Evolutionary conservation across 2,888 invertebrate genomes (phyloP), one percentile per base, ranked within the genome.

Genomic region (Watsonalla binaria): DNA sequence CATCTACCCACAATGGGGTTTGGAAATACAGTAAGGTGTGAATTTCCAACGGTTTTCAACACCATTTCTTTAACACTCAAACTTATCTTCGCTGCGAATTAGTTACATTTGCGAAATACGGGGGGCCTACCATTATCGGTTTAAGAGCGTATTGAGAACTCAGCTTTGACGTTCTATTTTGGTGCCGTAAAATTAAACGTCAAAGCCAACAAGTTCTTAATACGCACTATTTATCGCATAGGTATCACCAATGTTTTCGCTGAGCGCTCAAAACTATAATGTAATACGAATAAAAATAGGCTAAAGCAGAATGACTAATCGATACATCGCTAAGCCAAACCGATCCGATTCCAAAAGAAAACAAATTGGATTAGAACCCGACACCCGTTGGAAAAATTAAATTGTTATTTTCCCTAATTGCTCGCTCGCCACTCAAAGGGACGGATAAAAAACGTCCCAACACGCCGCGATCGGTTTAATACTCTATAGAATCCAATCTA

Each of bases 321-420:
- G 75, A 74, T 58, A 54, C 42, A 37, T 65, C 51, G 60, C 62
- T 59, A 70, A 74, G 59, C 74, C 61, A 61, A 63, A 51, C 55
- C 58, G 53, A 62, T 60, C 63, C 24, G 62, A 56, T 59, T 62
- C 68, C 68, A 65, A 68, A 68, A 68, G 62, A 57, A 63, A 64
- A 58, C 62, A 58, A 62, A 61, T 58, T 57, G 59, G 70, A 74
- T 76, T 75, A 74, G 63, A 60, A 47, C 51, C 62, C 63, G 68
- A 67, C 65, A 65, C 61, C 62, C 58, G 58, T 47, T 59, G 61
- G 53, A 65, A 62, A 76, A 74, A 73, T 76, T 72, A 78, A 82
- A 80, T 74, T 78, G 78, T 80, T 83, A 79, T 82, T 79, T 72
- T 63, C 66, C 70, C 72, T 85, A 84, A 84, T 86, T 82, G 82